Base-by-base conservation (phyloP, 2,113 vertebrate genomes). In the Lophochroa leadbeateri region DNA sequence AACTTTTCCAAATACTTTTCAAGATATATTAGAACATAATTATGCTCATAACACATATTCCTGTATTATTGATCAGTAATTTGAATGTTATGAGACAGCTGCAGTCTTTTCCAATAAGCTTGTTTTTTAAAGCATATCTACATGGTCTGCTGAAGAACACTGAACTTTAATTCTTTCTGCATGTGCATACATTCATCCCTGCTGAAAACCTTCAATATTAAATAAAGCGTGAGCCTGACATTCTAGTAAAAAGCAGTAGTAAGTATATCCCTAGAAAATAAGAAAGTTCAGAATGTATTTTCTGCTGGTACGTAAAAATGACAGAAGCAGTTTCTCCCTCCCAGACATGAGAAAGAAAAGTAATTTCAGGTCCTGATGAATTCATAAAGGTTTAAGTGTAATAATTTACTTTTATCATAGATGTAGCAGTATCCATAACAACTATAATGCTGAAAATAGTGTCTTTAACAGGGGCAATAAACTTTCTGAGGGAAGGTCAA, bases 71-170 rank as follows among this genome's bases (percentile, higher is more conserved):
- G 41, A 47, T 65, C 10, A 6, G 9, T 29, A 44, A 57, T 97
- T 96, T 97, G 87, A 84, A 85, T 63, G 20, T 91, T 97, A 94
- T 81, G 94, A 97, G 94, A 86, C 88, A 94, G 86, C 68, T 94
- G 79, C 71, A 94, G 68, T 67, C 68, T 96, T 96, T 98, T 97
- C 69, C 94, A 97, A 90, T 96, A 93, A 97, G 91, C 18, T 94
- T 95, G 74, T 49, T 87, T 82, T 97, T 97, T 86, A 92, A 97
- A 91, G 72, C 82, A 24, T 24, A 29, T 64, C 94, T 97, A 86
- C 71, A 53, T 76, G 80, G 63, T 97, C 95, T 96, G 50, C 65
- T 97, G 92, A 39, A 86, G 95, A 96, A 96, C 94, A 76, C 94
- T 75, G 44, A 97, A 90, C 94, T 96, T 94, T 87, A 83, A 61